phyloP scores from a whole-genome alignment of 2,113 vertebrate genomes.

The Daboia siamensis region DNA sequence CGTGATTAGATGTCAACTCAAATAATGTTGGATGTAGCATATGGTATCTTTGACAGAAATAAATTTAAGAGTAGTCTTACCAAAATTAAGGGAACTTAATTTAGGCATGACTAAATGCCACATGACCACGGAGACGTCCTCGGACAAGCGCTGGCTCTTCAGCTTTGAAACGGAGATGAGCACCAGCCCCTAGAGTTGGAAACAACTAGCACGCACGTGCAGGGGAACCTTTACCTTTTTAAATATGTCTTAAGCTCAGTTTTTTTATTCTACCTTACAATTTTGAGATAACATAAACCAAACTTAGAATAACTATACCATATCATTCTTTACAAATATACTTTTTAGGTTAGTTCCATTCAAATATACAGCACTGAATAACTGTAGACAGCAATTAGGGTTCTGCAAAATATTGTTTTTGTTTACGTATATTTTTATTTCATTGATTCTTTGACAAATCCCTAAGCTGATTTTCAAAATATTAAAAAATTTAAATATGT shows the following conservation, averaged over 20 bases:
- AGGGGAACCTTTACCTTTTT: too few species aligned
- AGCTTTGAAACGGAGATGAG: too few species aligned
- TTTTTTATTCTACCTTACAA: not conserved
- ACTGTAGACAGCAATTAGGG: not conserved
- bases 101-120: not conserved
- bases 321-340: too few species aligned
- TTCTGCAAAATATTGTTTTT: not conserved
- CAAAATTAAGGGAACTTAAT: not conserved
- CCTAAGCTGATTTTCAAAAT: not conserved
- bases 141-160: too few species aligned
- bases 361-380: not conserved
- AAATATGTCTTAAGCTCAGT: not conserved
- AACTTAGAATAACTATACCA: not conserved
- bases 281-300: not conserved
- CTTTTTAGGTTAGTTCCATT: not conserved
- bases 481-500: not conserved
- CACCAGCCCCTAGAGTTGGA: too few species aligned
- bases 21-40: not conserved
- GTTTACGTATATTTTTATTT: not conserved
- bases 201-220: too few species aligned
- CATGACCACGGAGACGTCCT: too few species aligned
- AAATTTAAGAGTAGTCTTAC: not conserved
- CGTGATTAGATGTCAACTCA: not conserved
- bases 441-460: not conserved
- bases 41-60: not conserved